A percentile compares a stretch with the other conserved stretches of the same genome.
phyloP scores from a whole-genome alignment of 2,888 invertebrate genomes.

The Monopis laevigella region DNA sequence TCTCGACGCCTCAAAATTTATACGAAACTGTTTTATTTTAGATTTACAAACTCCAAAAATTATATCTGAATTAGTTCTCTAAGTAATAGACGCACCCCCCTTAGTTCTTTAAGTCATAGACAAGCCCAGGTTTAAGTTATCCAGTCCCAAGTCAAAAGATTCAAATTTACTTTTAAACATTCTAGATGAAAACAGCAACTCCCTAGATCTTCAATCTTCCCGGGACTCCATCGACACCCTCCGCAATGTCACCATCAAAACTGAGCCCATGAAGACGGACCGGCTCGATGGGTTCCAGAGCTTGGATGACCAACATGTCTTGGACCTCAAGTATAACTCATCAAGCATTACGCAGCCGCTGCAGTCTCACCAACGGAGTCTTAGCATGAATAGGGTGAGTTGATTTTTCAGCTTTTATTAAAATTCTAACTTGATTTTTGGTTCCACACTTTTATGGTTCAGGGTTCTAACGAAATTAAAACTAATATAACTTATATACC shows the following conservation, averaged over 20 bases:
- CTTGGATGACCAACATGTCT: slow-evolving; percentile 46
- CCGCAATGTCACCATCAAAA: slow-evolving; percentile 53
- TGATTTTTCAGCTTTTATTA: background rate
- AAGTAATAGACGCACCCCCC: no score
- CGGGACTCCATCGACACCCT: slow-evolving; percentile 58
- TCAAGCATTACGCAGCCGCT: slow-evolving; percentile 26
- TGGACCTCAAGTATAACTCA: slow-evolving; percentile 50
- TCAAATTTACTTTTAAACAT: no score
- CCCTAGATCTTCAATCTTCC: slow-evolving; percentile 52
- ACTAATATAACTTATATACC: no score
- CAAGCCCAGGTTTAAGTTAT: no score
- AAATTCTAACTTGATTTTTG: no score
- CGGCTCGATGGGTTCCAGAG: slow-evolving; percentile 37
- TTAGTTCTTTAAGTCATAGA: no score
- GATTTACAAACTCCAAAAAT: no score
- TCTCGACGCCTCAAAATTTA: background rate
- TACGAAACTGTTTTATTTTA: background rate
- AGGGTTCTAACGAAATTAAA: no score
- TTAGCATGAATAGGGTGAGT: slow-evolving; percentile 60
- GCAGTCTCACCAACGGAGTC: slow-evolving; percentile 55
- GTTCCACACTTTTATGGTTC: no score
- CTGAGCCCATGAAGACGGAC: slow-evolving; percentile 40
- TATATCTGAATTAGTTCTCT: no score
- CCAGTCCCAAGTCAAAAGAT: no score
- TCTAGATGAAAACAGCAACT: slow-evolving; percentile 55